Evolutionary conservation across 1,140 invertebrate genomes (phyloP).

Genomic region (Schlechtendalia chinensis): DNA sequence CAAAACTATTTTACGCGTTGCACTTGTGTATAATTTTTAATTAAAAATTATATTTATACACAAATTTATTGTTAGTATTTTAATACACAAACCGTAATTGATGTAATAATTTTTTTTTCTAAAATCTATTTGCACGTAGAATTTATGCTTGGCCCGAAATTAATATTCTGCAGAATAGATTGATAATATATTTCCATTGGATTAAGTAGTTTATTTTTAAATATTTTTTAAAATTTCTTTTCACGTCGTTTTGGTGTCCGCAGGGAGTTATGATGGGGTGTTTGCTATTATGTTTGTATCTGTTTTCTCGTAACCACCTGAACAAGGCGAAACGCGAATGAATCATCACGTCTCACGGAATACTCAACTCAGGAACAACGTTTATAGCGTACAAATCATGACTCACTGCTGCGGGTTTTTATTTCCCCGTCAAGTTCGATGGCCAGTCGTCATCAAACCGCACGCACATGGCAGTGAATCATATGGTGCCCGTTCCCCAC

Average conservation of each 20-base stretch:
- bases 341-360: conserved; percentile 33
- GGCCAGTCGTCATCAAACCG: conserved; percentile 34
- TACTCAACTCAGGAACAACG: conserved; percentile 13
- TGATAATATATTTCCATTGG: neutral
- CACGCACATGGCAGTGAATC: conserved; percentile 46
- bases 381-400: neutral
- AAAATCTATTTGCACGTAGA: neutral
- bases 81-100: too few relatives aligned
- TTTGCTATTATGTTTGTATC: too few relatives aligned
- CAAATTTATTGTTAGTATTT: neutral
- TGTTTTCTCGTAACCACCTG: neutral
- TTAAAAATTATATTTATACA: neutral
- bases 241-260: neutral
- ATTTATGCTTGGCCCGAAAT: neutral
- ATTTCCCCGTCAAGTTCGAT: conserved; percentile 18
- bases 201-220: neutral
- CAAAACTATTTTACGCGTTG: neutral
- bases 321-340: neutral
- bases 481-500: conserved; percentile 22
- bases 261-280: neutral
- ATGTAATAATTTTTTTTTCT: neutral
- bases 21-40: conserved; percentile 5
- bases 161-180: neutral
- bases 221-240: neutral
- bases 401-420: conserved; percentile 3